phyloP scores from a whole-genome alignment of 2,888 invertebrate genomes.

The Parnassius apollo region DNA sequence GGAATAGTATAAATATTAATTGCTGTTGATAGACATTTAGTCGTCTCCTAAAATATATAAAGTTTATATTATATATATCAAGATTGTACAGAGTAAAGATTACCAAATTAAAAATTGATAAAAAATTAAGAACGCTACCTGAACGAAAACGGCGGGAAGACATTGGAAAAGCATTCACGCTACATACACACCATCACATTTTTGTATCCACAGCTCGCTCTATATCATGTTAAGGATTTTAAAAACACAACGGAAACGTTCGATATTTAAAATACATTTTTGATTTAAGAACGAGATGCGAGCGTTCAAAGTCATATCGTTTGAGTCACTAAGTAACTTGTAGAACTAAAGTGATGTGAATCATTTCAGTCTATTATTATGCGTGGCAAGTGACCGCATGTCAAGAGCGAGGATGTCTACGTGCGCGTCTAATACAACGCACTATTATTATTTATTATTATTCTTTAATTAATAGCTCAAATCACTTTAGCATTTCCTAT shows the following conservation, averaged over 20 bases:
- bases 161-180: slow-evolving; percentile 49
- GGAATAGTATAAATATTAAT: not conserved
- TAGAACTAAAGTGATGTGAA: slow-evolving; percentile 68
- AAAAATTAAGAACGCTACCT: slow-evolving; percentile 38
- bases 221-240: slow-evolving; percentile 28
- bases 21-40: not conserved
- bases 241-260: slow-evolving; percentile 34
- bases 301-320: slow-evolving; percentile 53
- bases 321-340: slow-evolving; percentile 61
- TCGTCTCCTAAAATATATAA: too few species aligned
- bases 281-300: slow-evolving; percentile 33
- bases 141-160: slow-evolving; percentile 49
- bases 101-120: too few species aligned
- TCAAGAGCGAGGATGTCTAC: slow-evolving; percentile 71
- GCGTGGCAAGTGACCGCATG: slow-evolving; percentile 76
- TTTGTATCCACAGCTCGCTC: slow-evolving; percentile 22
- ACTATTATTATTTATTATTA: slow-evolving; percentile 33
- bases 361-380: slow-evolving; percentile 77
- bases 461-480: slow-evolving; percentile 26
- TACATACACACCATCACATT: slow-evolving; percentile 39
- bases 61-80: too few species aligned
- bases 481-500: not conserved
- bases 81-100: too few species aligned
- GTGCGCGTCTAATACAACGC: slow-evolving; percentile 38
- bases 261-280: slow-evolving; percentile 27